Base-by-base conservation (phyloP, 2,113 vertebrate species). In the Ciconia stormi region DNA sequence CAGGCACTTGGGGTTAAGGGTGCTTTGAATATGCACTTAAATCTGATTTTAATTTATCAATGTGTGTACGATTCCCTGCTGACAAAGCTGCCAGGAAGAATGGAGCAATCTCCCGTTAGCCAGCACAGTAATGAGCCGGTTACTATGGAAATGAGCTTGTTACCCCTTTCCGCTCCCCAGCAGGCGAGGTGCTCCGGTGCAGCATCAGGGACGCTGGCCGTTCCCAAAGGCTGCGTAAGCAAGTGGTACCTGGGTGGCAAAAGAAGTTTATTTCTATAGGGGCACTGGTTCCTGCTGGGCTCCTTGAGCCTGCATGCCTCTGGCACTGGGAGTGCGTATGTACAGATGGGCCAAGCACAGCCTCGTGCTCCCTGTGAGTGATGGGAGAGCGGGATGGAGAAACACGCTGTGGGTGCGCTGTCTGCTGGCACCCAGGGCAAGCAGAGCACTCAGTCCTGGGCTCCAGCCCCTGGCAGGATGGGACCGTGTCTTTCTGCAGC, bases 111-210 rank as follows among this genome's bases (percentile, higher is more conserved):
- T 72, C 87, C 26, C 8, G 3, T 61, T 76, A 10, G 56, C 63
- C 25, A 2, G 58, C 13, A 23, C 53, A n/a, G 78, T 74, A 95
- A 85, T 1, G 16, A 95, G 67, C 61, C 90, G 4, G 91, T 98
- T 96, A 56, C 97, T 92, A 97, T 96, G 96, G 97, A 95, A 97
- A 98, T 94, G 56, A 85, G 84, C 90, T 82, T 79, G 82, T 89
- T 90, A 86, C 82, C 96, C 73, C 93, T 94, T 85, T 80, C 63
- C 0, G 18, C 46, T 81, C 29, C 80, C 94, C 44, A 10, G 89
- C 74, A 79, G 58, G 72, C 56, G 23, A 62, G 83, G 77, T 74
- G 67, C 27, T 71, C 56, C 2, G 2, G 70, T 25, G 42, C 38
- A 22, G 50, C 38, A 4, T 25, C 34, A 11, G n/a, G 44, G 42